Evolutionary conservation across 2,113 vertebrate genomes (phyloP).

Genomic region (Oryzias javanicus): DNA sequence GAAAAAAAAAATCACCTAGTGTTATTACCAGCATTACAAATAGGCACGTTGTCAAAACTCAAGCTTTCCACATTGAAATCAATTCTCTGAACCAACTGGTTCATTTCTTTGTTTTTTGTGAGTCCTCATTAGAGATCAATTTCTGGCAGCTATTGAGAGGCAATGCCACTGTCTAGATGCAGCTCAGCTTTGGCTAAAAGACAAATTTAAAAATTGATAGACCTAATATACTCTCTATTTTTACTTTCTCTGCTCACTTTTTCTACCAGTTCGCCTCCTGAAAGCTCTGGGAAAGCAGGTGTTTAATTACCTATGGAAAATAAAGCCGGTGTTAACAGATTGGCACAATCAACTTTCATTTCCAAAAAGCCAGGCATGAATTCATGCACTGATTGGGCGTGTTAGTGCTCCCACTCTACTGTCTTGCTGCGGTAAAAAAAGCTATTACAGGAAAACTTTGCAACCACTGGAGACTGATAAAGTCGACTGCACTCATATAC

Average conservation of each 20-base stretch:
- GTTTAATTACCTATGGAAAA: constrained; percentile 48
- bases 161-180: constrained; percentile 35
- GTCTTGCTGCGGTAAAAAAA: constrained; percentile 18
- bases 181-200: constrained; percentile 46
- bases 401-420: neutral
- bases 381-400: constrained; percentile 41
- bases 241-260: neutral
- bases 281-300: constrained; percentile 24
- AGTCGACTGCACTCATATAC: constrained; percentile 26
- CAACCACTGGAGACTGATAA: constrained; percentile 27
- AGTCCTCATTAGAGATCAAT: constrained; percentile 50
- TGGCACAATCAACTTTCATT: constrained; percentile 57
- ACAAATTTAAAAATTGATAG: constrained; percentile 65
- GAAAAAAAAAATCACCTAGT: neutral
- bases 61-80: constrained; percentile 25
- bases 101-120: constrained; percentile 32
- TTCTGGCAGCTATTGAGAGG: constrained; percentile 42
- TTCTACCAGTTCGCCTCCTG: neutral
- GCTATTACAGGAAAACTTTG: constrained; percentile 15
- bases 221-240: constrained; percentile 33
- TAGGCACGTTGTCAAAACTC: neutral
- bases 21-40: constrained; percentile 22
- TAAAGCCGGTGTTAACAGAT: constrained; percentile 61
- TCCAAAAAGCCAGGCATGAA: constrained; percentile 48
- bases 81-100: constrained; percentile 46